Evolutionary conservation across 2,113 vertebrate species (phyloP), one percentile per base, ranked within the genome.

Genomic region (Ramphastos sulfuratus): DNA sequence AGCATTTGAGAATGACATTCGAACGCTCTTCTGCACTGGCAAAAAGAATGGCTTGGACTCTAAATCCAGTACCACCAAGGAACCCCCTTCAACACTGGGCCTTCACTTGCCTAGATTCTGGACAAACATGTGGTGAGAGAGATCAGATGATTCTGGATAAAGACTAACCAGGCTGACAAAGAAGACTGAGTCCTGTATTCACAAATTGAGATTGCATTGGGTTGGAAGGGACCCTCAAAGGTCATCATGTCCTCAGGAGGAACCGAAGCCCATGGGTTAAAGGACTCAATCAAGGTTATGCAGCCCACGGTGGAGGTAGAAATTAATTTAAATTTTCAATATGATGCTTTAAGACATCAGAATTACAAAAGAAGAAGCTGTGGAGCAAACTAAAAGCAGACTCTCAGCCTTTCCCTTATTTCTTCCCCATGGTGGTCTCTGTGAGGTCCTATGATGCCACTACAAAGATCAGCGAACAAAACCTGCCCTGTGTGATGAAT

Each of bases 381-480:
- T 46, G 87, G 21, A 85, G 42, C 48, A 83, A 54, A 54, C n/a
- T 90, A 33, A 44, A 65, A 91, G 39, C 46, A 86, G 92, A 39
- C 59, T 61, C 90, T 52, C 61, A 93, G 78, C 85, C 75, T 74
- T 93, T 72, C 66, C 63, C 76, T 50, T 86, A 84, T 72, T 94
- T 86, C 48, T 75, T 88, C 66, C 61, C 70, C 25, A 24, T 54
- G 83, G 82, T 58, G 66, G 58, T 90, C 66, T 91, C 89, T 94
- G 85, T 86, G 89, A 79, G 67, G 82, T 92, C 91, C 77, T 72
- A n/a, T 2, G 42, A 79, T 89, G 46, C 75, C 82, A 85, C 85
- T 92, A 75, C 58, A 77, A 95, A 93, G 84, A 92, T 39, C 54
- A 87, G 64, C 54, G 89, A 87, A 80, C 52, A 64, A 80, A 88